phyloP scores from a whole-genome alignment of 2,797 vertebrate species.

The Apogon hyalosoma region DNA sequence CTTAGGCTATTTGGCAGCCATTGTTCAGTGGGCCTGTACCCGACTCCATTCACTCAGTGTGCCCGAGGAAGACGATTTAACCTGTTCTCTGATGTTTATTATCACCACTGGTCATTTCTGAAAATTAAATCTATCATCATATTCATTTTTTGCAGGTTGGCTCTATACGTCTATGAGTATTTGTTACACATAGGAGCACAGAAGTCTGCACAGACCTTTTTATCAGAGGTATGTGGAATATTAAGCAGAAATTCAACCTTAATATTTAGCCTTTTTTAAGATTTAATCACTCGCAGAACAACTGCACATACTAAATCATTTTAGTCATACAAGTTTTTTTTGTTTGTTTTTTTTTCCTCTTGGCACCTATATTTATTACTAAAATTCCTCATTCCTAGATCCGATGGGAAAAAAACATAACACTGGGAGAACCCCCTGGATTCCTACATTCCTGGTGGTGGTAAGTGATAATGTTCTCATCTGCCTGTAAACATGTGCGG shows the following conservation, averaged over 20 bases:
- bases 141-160: constrained; percentile 84
- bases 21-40: constrained; percentile 77
- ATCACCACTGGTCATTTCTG: constrained; percentile 2
- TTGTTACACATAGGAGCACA: constrained; percentile 98
- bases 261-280: neutral
- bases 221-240: constrained; percentile 91
- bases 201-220: constrained; percentile 98
- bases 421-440: constrained; percentile 95
- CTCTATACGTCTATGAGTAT: constrained; percentile 97
- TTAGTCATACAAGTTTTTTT: neutral
- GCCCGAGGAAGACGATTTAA: constrained; percentile 39
- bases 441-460: constrained; percentile 99
- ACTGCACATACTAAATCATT: neutral
- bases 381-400: constrained; percentile 82
- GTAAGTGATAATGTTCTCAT: constrained; percentile 82
- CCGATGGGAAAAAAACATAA: constrained; percentile 99
- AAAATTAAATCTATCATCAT: neutral
- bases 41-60: constrained; percentile 57
- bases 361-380: neutral
- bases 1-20: constrained; percentile 76
- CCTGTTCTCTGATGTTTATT: constrained; percentile 7
- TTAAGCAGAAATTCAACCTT: constrained; percentile 18
- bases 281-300: neutral
- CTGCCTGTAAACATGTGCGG: constrained; percentile 37
- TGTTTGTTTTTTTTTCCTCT: neutral